Evolutionary conservation across 2,113 vertebrate genomes (phyloP).

Genomic region (Edolisoma coerulescens): DNA sequence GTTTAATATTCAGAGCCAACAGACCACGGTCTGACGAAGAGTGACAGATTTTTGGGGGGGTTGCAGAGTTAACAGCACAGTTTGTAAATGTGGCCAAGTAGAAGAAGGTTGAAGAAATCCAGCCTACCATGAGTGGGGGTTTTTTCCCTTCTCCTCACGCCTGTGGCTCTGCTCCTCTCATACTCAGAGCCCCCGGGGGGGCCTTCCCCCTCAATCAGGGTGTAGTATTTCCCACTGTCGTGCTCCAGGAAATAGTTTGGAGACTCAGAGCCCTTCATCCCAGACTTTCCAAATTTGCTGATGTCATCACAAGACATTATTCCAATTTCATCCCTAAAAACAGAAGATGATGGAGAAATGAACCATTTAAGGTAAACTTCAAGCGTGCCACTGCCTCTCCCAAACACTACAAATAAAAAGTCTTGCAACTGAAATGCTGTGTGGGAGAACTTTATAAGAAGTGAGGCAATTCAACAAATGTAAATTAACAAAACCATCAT

Average conservation of each 20-base stretch:
- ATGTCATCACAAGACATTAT: slow-evolving; percentile 78
- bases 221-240: slow-evolving; percentile 84
- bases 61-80: neutral
- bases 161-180: slow-evolving; percentile 77
- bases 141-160: slow-evolving; percentile 85
- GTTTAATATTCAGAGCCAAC: neutral
- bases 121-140: slow-evolving; percentile 85
- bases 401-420: neutral
- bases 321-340: slow-evolving; percentile 77
- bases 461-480: neutral
- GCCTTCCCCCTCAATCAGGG: slow-evolving; percentile 76
- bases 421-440: neutral
- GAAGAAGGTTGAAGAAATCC: neutral
- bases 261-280: slow-evolving; percentile 82
- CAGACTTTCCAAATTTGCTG: slow-evolving; percentile 83
- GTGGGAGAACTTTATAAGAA: neutral
- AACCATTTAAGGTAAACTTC: neutral
- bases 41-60: neutral
- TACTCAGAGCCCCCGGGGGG: slow-evolving; percentile 74
- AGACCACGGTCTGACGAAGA: neutral
- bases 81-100: neutral
- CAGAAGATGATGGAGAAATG: neutral
- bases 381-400: neutral
- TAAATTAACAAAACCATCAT: neutral
- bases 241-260: slow-evolving; percentile 84